Base-by-base conservation (phyloP, 2,113 vertebrate species). In the Pelecanoides urinatrix region DNA sequence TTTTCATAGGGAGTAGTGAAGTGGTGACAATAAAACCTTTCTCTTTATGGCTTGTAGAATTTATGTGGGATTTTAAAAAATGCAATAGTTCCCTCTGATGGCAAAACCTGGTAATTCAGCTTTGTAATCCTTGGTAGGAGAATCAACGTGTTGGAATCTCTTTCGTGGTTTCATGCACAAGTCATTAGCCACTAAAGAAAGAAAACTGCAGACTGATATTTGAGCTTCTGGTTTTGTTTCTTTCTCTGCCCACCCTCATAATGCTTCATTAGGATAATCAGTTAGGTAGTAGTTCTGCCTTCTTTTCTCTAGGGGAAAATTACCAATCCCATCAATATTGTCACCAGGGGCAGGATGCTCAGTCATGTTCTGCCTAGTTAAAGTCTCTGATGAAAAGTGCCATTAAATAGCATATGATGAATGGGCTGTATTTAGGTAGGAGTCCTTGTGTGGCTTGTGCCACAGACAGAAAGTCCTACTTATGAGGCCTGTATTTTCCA, bases 81-180 rank as follows among this genome's bases (percentile, higher is more conserved):
- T 84, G 27, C 96, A 97, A 97, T 23, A 92, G 77, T 96, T 95
- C 95, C 97, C 96, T 97, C 97, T 96, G 86, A 93, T 92, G 96
- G 95, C 66, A 86, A 61, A 58, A 36, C 13, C n/a, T 36, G 88
- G 96, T 79, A 95, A 59, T 91, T 94, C 85, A 91, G 75, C 13
- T 52, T 42, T 30, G 42, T 23, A 21, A 21, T 30, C 59, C 52
- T 34, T 14, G 26, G 8, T 3, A 42, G 63, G 36, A 86, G 29
- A 70, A 84, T 7, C 26, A n/a, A 10, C 18, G 3, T 6, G 7
- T 45, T 52, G 82, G 42, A 73, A 62, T 45, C 21, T n/a, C 49
- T 59, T 42, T n/a, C 42, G n/a, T 8, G 15, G 16, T 42, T 62
- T 56, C 58, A 36, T 74, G 50, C 50, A 63, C 34, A 56, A 65